phyloP scores from a whole-genome alignment of 2,113 vertebrate genomes.

The Phylloscopus trochilus region DNA sequence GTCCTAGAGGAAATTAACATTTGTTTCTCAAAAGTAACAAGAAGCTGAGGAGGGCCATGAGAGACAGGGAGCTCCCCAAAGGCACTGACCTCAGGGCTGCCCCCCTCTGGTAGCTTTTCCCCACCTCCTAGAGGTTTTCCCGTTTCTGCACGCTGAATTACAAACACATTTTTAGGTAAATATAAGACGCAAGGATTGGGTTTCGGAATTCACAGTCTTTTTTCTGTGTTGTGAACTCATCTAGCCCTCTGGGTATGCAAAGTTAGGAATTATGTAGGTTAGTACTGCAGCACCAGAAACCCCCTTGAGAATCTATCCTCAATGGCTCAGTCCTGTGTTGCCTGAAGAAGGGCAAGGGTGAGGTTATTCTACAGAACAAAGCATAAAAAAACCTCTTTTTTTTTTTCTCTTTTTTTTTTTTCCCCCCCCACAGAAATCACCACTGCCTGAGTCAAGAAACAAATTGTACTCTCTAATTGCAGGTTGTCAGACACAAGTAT shows the following conservation, averaged over 20 bases:
- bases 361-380: neutral
- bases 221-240: neutral
- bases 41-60: neutral
- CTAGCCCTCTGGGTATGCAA: neutral
- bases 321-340: neutral
- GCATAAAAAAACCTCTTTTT: neutral
- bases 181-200: neutral
- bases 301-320: neutral
- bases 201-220: neutral
- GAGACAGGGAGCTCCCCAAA: neutral
- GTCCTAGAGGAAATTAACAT: neutral
- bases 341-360: neutral
- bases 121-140: neutral
- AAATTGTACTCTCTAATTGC: constrained; percentile 9
- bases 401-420: neutral
- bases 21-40: neutral
- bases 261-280: neutral
- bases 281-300: neutral
- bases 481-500: constrained; percentile 11
- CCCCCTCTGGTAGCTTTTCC: neutral
- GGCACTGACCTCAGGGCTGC: neutral
- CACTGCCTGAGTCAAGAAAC: neutral
- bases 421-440: neutral
- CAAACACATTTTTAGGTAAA: neutral
- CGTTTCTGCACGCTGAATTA: neutral